Evolutionary conservation across 2,797 vertebrate species (phyloP).

Genomic region (Scolopax rusticola): DNA sequence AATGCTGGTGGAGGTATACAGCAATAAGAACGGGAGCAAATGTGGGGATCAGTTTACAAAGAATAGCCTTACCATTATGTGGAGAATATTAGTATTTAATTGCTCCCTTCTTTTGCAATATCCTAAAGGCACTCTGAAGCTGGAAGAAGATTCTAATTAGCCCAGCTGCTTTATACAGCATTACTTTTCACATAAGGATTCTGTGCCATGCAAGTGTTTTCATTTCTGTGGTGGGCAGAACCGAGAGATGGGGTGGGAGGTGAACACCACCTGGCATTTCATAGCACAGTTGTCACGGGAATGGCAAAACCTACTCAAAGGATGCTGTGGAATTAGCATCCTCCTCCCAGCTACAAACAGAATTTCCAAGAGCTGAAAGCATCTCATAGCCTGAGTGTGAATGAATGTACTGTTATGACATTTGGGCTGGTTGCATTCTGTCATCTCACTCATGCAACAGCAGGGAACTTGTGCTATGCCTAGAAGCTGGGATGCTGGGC

Average conservation of each 20-base stretch:
- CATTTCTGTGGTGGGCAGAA: background rate
- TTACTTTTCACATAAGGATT: background rate
- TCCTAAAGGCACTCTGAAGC: background rate
- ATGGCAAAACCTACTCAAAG: slow-evolving; percentile 26
- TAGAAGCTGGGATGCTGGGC: background rate
- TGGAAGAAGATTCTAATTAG: background rate
- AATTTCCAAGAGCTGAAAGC: background rate
- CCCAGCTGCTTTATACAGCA: background rate
- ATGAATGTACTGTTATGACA: background rate
- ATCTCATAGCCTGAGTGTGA: background rate
- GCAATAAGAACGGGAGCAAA: background rate
- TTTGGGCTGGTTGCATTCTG: background rate
- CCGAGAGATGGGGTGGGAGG: background rate
- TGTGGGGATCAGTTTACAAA: background rate
- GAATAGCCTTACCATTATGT: background rate
- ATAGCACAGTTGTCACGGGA: background rate
- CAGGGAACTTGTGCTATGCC: background rate
- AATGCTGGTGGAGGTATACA: background rate
- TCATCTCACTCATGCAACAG: background rate
- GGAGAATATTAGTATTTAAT: background rate
- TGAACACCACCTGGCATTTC: slow-evolving; percentile 24
- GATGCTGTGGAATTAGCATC: background rate
- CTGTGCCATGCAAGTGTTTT: background rate
- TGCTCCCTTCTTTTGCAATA: background rate
- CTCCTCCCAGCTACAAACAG: slow-evolving; percentile 1